Evolutionary conservation across 2,888 invertebrate genomes (phyloP).

Genomic region (Hydropsyche betteni): DNA sequence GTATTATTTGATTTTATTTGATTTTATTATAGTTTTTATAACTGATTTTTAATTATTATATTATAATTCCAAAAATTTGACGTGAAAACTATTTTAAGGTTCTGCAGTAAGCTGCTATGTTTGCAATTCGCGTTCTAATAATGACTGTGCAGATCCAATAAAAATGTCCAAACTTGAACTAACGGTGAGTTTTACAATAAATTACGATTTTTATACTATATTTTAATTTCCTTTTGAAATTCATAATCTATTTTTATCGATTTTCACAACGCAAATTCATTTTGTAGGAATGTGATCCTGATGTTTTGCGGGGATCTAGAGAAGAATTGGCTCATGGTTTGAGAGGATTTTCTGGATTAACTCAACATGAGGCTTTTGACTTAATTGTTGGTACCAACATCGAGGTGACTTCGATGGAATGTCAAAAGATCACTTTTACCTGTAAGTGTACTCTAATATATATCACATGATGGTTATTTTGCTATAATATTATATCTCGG

Average conservation of each 20-base stretch:
- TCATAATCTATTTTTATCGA: too few relatives aligned
- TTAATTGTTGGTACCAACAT: constrained; percentile 37
- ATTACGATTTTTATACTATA: too few relatives aligned
- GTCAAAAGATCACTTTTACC: constrained; percentile 48
- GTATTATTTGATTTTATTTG: too few relatives aligned
- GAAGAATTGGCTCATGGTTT: constrained; percentile 44
- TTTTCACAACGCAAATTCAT: not conserved
- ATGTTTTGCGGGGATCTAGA: constrained; percentile 45
- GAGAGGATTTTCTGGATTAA: constrained; percentile 42
- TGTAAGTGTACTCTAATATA: constrained; percentile 28
- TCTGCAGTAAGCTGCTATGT: constrained; percentile 51
- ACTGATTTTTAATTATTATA: too few relatives aligned
- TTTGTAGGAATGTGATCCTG: constrained; percentile 47
- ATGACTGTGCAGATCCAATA: constrained; percentile 49
- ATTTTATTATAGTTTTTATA: too few relatives aligned
- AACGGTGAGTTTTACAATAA: constrained; percentile 39
- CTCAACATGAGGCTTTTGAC: constrained; percentile 39
- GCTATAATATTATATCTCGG: too few relatives aligned
- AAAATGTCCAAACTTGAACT: constrained; percentile 45
- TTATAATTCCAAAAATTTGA: not conserved
- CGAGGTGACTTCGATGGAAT: constrained; percentile 43
- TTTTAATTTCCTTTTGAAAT: too few relatives aligned
- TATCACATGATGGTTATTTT: too few relatives aligned
- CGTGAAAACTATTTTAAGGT: constrained; percentile 39
- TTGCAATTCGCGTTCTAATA: constrained; percentile 50